Base-by-base conservation (phyloP, 1,140 invertebrate genomes). In the Solenopsis fugax region DNA sequence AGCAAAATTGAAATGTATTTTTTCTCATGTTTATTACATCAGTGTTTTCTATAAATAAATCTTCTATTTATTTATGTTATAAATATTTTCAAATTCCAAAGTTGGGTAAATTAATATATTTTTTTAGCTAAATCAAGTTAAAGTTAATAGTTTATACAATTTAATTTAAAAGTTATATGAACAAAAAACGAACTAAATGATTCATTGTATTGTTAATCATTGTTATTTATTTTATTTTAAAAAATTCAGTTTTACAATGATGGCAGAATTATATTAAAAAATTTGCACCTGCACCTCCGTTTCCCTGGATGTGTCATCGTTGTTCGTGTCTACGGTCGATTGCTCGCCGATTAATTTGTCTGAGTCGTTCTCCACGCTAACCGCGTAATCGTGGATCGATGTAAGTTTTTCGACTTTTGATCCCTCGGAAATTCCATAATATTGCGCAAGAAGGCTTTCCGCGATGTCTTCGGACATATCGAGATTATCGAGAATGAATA, bases 371-470 rank as follows among this genome's bases (percentile, higher is more conserved):
- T 88, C 69, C 4, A 13, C 21, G 10, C 75, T 72, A n/a, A 60
- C 24, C 6, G 82, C n/a, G 10, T 71, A 78, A 29, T 77, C 62
- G 16, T 65, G 89, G 29, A 90, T 90, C 1, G 87, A 88, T 24
- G 80, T 6, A 12, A 60, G 86, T 7, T 10, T 88, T 45, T 77
- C 45, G 4, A 9, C 12, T 21, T 56, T 60, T 0, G 58, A n/a
- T 48, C 62, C 50, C 2, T 62, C 24, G 4, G 56, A 71, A n/a
- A 88, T 34, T 41, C 86, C 89, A 12, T 90, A 90, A 88, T 90
- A 90, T 4, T 73, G 86, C 0, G 10, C 45, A 12, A 90, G 65
- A 10, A 90, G 73, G 54, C 34, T 78, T 16, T 45, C 71, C 0
- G 81, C 50, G 2, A 88, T 67, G 48, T 90, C n/a, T 1, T 45